A percentile compares a stretch with the other conserved stretches of the same genome.
Conservation (phyloP, 1,140 invertebrate species). For the Planococcus citri region DNA sequence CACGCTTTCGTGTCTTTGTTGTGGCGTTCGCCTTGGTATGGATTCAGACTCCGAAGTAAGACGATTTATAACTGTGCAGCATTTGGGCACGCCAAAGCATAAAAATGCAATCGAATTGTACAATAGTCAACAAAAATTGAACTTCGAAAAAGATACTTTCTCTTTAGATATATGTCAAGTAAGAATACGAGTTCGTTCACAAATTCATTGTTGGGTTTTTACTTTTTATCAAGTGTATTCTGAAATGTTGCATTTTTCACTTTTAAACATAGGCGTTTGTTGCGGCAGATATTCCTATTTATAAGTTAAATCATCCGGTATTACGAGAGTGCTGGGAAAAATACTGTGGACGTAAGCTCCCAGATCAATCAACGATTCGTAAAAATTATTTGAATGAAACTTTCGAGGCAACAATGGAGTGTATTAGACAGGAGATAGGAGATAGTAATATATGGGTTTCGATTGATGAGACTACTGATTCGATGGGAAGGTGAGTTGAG, state of each 20-base stretch:
- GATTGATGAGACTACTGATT: slow-evolving; percentile 11
- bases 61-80: no score
- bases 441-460: background rate
- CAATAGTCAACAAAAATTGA: no score
- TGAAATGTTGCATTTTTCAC: background rate
- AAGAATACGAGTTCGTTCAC: background rate
- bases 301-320: slow-evolving; percentile 14
- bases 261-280: slow-evolving; percentile 10
- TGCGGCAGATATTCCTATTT: slow-evolving; percentile 12
- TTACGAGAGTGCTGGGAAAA: slow-evolving; percentile 9
- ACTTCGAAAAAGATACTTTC: background rate
- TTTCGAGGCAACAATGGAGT: background rate
- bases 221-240: background rate
- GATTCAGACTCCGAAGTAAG: no score
- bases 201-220: background rate
- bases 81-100: no score
- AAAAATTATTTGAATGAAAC: slow-evolving; percentile 14
- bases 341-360: background rate
- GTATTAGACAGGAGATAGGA: slow-evolving; percentile 12
- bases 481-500: background rate
- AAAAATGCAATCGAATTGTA: no score
- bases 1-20: no score
- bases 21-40: no score
- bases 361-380: background rate
- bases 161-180: background rate